These are phyloP conservation scores for Dicerorhinus sumatrensis DNA, from an alignment of 2,113 vertebrate genomes.

Conservation along the genomic window DNA sequence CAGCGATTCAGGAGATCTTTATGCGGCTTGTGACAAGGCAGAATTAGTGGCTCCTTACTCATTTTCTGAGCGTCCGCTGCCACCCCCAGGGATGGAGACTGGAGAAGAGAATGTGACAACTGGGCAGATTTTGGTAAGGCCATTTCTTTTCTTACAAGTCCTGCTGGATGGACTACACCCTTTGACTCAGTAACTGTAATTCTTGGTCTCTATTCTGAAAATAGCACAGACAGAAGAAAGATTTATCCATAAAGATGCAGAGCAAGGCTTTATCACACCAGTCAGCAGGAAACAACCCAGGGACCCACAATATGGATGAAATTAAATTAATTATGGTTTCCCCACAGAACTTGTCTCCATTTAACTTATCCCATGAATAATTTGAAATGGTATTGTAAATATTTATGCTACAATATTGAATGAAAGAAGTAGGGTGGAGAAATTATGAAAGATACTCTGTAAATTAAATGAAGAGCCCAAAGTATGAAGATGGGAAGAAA, in stretches of 20 bases:
- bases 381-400: not conserved
- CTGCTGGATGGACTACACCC: not conserved
- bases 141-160: not conserved
- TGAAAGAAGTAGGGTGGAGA: not conserved
- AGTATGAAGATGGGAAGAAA: not conserved
- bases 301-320: not conserved
- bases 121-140: not conserved
- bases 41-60: not conserved
- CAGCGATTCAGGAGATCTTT: not conserved
- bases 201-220: not conserved
- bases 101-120: not conserved
- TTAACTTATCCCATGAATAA: not conserved
- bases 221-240: not conserved
- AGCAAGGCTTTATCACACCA: not conserved
- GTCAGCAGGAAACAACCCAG: not conserved
- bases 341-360: not conserved
- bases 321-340: not conserved
- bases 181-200: not conserved
- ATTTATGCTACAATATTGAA: not conserved
- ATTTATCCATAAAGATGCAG: not conserved
- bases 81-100: not conserved
- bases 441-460: not conserved
- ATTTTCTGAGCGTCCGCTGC: not conserved
- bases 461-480: constrained; percentile 42
- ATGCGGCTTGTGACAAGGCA: not conserved